Evolutionary conservation across 2,888 invertebrate genomes (phyloP).

Genomic region (Pemphredon lugubris): DNA sequence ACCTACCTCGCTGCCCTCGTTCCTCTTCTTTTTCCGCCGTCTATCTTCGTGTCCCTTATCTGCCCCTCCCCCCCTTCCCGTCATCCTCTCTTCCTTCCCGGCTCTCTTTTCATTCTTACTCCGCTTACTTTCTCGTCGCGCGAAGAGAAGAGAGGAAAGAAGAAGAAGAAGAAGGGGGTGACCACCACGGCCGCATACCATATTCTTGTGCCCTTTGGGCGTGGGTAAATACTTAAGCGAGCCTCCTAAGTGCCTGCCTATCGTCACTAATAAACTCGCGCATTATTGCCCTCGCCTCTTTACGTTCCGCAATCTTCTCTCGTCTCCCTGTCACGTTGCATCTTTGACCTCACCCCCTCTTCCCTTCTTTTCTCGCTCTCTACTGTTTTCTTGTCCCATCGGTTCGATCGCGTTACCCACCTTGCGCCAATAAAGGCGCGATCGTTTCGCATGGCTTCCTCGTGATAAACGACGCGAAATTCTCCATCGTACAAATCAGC

Average conservation of each 20-base stretch:
- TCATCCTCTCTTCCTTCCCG: constrained; percentile 17
- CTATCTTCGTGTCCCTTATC: not conserved
- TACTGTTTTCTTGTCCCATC: not conserved
- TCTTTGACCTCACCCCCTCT: not conserved
- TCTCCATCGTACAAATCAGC: constrained; percentile 20
- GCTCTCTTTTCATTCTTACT: constrained; percentile 24
- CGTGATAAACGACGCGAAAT: constrained; percentile 9
- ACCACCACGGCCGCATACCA: constrained; percentile 34
- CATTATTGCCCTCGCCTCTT: constrained; percentile 51
- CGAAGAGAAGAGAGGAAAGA: not conserved
- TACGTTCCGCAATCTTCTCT: not conserved
- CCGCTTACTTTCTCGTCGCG: not conserved
- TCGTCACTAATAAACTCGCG: constrained; percentile 56
- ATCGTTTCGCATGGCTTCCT: not conserved
- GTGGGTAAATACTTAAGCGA: constrained; percentile 44
- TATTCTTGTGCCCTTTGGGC: constrained; percentile 30
- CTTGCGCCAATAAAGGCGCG: not conserved
- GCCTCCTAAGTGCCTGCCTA: constrained; percentile 34
- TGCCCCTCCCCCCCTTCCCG: constrained; percentile 18
- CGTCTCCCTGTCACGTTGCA: not conserved
- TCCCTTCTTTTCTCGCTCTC: not conserved
- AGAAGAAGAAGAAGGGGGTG: not conserved
- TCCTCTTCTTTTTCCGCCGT: constrained; percentile 14
- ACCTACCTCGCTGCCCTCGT: not conserved
- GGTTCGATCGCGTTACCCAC: not conserved